Percentiles rank a stretch among this genome's conserved stretches.
These are phyloP conservation scores for Synchiropus splendidus DNA, from an alignment of 2,113 vertebrate species.

Conservation along the genomic window DNA sequence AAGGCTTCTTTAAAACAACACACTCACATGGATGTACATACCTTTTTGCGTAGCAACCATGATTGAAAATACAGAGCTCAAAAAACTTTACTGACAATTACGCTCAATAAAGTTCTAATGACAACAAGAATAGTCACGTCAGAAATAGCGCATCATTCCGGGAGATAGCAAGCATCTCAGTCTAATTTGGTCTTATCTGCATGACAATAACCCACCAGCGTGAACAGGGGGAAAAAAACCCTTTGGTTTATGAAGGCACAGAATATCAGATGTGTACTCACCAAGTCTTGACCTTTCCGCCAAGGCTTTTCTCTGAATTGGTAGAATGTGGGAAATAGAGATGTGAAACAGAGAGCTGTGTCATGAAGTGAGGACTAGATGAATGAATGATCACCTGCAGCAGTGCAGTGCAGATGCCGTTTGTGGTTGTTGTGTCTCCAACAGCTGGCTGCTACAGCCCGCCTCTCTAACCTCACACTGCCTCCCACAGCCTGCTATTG, in stretches of 20 bases:
- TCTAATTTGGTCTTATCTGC: too few species aligned
- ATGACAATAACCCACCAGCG: too few species aligned
- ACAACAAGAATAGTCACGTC: conserved; percentile 33
- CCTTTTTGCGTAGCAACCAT: too few species aligned
- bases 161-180: too few species aligned
- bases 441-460: conserved; percentile 45
- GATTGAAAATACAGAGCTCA: conserved; percentile 11
- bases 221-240: too few species aligned
- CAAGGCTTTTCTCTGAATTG: conserved; percentile 1
- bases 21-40: too few species aligned
- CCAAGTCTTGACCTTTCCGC: conserved; percentile 25
- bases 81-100: conserved; percentile 29
- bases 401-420: conserved; percentile 28
- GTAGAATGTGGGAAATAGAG: background rate
- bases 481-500: conserved; percentile 43
- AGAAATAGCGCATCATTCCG: too few species aligned
- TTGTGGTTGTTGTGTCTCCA: conserved; percentile 31
- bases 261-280: conserved; percentile 27
- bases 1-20: background rate
- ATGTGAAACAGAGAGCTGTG: background rate
- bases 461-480: conserved; percentile 25
- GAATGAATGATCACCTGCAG: conserved; percentile 45
- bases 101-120: conserved; percentile 38
- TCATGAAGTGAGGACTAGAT: background rate
- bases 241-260: conserved; percentile 45